These are phyloP conservation scores for Falco concolor DNA, from an alignment of 2,797 vertebrate species.

Conservation along the genomic window DNA sequence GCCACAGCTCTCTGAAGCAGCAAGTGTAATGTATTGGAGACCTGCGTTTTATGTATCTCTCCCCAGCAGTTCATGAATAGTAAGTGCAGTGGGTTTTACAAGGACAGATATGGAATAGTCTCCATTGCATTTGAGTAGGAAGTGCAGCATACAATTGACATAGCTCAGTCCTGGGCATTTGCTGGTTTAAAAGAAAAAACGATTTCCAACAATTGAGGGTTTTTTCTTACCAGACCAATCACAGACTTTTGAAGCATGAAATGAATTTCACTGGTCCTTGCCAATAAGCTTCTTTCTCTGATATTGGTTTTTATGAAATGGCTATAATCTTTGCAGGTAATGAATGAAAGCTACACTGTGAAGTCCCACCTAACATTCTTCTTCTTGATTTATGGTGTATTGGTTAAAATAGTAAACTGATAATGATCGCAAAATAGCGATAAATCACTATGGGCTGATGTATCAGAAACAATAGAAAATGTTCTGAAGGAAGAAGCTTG, in stretches of 20 bases:
- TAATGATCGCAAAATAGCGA: slow-evolving; percentile 57
- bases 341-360: slow-evolving; percentile 75
- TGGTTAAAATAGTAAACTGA: slow-evolving; percentile 76
- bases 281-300: slow-evolving; percentile 72
- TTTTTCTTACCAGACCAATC: slow-evolving; percentile 70
- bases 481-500: slow-evolving; percentile 47
- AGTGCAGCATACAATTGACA: slow-evolving; percentile 46
- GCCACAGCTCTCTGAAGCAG: background rate
- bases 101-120: slow-evolving; percentile 14
- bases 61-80: slow-evolving; percentile 57
- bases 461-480: slow-evolving; percentile 60
- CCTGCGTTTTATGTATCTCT: background rate
- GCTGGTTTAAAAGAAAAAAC: slow-evolving; percentile 71
- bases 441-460: slow-evolving; percentile 64
- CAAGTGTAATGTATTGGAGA: background rate
- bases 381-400: slow-evolving; percentile 75
- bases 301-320: slow-evolving; percentile 76
- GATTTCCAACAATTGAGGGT: slow-evolving; percentile 60
- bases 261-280: slow-evolving; percentile 74
- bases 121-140: slow-evolving; percentile 7
- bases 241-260: slow-evolving; percentile 80
- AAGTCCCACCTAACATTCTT: slow-evolving; percentile 71
- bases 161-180: slow-evolving; percentile 52
- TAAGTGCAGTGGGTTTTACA: slow-evolving; percentile 57
- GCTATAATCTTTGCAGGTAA: slow-evolving; percentile 77